These are phyloP conservation scores for Papilio xuthus DNA, from an alignment of 1,140 invertebrate species.

Conservation along the genomic window DNA sequence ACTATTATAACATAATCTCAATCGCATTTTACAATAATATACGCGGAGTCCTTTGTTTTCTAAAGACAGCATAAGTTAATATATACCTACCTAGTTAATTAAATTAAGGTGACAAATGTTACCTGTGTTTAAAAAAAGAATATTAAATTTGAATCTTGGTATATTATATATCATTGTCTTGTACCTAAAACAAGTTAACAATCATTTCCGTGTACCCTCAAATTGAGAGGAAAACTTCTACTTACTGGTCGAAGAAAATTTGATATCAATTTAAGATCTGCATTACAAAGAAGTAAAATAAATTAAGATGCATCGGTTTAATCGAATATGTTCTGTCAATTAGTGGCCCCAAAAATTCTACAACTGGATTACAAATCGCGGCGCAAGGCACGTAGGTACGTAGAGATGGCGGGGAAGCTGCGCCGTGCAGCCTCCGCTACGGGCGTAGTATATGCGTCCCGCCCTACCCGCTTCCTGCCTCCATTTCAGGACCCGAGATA, in stretches of 20 bases:
- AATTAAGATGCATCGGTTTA: neutral
- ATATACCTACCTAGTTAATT: no score
- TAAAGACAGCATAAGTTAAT: neutral
- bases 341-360: slow-evolving; percentile 18
- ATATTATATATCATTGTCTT: no score
- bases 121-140: no score
- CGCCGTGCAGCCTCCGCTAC: slow-evolving; percentile 71
- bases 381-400: slow-evolving; percentile 35
- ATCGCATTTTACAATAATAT: no score
- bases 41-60: neutral
- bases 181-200: neutral
- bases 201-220: neutral
- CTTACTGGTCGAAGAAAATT: neutral
- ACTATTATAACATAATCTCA: no score
- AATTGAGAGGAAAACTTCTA: neutral
- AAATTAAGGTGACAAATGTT: no score
- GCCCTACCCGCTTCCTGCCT: slow-evolving; percentile 62
- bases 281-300: neutral
- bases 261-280: neutral
- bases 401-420: slow-evolving; percentile 72
- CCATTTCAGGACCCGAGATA: slow-evolving; percentile 45
- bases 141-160: no score
- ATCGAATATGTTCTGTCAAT: neutral
- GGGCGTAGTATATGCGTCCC: slow-evolving; percentile 70
- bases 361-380: slow-evolving; percentile 41